A percentile compares a stretch with the other conserved stretches of the same genome.
These are phyloP conservation scores for Spialia ferax DNA, from an alignment of 2,888 invertebrate genomes.

Conservation along the genomic window DNA sequence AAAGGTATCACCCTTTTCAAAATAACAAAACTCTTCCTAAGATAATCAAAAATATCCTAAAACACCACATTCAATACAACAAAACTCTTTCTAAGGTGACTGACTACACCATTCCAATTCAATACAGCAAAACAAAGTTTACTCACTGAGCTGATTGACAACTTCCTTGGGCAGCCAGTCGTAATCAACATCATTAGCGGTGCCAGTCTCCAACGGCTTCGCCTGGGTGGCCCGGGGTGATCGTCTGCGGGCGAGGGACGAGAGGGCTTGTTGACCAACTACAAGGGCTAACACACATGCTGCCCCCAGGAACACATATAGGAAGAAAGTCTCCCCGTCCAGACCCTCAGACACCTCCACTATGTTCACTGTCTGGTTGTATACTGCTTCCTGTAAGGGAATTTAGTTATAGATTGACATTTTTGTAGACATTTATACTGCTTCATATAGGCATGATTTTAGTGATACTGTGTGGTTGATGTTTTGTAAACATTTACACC, in stretches of 20 bases:
- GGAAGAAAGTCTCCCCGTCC: slow-evolving; percentile 99
- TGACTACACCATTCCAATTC: too few species aligned
- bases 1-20: too few species aligned
- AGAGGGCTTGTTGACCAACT: slow-evolving; percentile 94
- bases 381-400: slow-evolving; percentile 93
- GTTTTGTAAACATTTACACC: too few species aligned
- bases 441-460: too few species aligned
- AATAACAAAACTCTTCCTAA: too few species aligned
- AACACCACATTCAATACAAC: too few species aligned
- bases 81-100: too few species aligned
- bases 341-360: slow-evolving; percentile 98
- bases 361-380: slow-evolving; percentile 98
- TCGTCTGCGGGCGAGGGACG: slow-evolving; percentile 93
- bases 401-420: too few species aligned
- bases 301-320: slow-evolving; percentile 97
- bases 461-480: too few species aligned
- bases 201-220: slow-evolving; percentile 95
- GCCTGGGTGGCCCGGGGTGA: slow-evolving; percentile 80
- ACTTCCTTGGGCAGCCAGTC: slow-evolving; percentile 99
- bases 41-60: too few species aligned
- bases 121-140: background rate
- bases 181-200: slow-evolving; percentile 97
- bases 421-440: too few species aligned
- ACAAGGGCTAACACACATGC: slow-evolving; percentile 95
- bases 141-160: slow-evolving; percentile 93